Percentiles rank a stretch among this genome's conserved stretches.
These are phyloP conservation scores for Saxicola maurus DNA, from an alignment of 2,797 vertebrate genomes.

Conservation along the genomic window DNA sequence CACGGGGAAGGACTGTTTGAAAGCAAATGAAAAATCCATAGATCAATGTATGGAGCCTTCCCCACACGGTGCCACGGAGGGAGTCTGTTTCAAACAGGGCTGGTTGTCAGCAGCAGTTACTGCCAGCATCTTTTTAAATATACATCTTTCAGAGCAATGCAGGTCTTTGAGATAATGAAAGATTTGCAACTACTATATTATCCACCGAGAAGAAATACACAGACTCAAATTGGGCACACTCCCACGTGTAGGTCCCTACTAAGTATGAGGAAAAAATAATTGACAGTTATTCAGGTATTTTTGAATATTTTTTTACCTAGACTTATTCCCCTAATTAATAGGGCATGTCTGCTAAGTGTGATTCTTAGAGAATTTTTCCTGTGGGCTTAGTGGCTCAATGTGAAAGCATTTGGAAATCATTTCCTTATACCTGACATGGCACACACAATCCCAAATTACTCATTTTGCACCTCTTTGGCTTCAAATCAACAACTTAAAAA, in stretches of 20 bases:
- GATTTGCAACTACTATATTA: slow-evolving; percentile 48
- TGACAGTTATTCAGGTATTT: slow-evolving; percentile 34
- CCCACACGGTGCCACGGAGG: slow-evolving; percentile 27
- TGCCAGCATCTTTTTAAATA: slow-evolving; percentile 59
- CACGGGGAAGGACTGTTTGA: slow-evolving; percentile 52
- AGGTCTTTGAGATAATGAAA: slow-evolving; percentile 55
- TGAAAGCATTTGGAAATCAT: neutral
- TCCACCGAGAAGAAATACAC: neutral
- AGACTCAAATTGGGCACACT: neutral
- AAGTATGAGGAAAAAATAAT: slow-evolving; percentile 18
- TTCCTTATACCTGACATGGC: neutral
- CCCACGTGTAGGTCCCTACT: neutral
- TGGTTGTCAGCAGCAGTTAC: slow-evolving; percentile 48
- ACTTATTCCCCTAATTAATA: slow-evolving; percentile 28
- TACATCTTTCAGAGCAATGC: slow-evolving; percentile 51
- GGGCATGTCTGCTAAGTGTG: neutral
- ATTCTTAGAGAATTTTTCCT: neutral
- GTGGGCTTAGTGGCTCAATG: neutral
- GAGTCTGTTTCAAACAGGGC: slow-evolving; percentile 49
- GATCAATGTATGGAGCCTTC: slow-evolving; percentile 29
- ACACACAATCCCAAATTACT: neutral
- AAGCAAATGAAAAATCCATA: slow-evolving; percentile 69
- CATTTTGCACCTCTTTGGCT: neutral
- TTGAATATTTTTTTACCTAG: neutral
- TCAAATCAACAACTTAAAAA: neutral